These are phyloP conservation scores for Hippocampus comes DNA, from an alignment of 2,113 vertebrate species.

Conservation along the genomic window DNA sequence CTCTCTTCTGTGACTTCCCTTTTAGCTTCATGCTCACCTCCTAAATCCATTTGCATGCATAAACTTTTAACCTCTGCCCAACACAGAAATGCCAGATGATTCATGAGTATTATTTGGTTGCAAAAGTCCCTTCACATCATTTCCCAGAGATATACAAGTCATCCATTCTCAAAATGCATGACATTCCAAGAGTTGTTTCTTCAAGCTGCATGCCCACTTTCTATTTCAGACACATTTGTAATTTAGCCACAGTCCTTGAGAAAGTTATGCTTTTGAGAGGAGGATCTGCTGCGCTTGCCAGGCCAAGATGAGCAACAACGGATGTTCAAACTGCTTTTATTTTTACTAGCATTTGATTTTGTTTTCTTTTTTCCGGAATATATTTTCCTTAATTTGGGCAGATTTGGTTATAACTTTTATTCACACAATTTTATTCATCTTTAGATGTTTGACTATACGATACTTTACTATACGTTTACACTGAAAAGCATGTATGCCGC, in stretches of 20 bases:
- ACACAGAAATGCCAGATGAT: background rate
- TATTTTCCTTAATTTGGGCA: too few relatives aligned
- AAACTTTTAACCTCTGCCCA: background rate
- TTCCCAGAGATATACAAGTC: background rate
- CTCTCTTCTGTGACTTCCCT: background rate
- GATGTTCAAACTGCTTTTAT: background rate
- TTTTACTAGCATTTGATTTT: too few relatives aligned
- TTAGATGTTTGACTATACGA: too few relatives aligned
- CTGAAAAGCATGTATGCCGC: too few relatives aligned
- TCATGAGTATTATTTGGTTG: conserved; percentile 1
- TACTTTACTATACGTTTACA: too few relatives aligned
- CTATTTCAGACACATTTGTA: background rate
- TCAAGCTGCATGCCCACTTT: background rate
- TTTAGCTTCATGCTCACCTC: background rate
- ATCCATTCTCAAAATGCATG: conserved; percentile 10
- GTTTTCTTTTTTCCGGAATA: too few relatives aligned
- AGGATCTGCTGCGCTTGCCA: background rate
- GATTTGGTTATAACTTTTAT: too few relatives aligned
- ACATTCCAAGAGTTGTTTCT: conserved; percentile 9
- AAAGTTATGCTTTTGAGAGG: background rate
- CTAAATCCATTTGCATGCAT: background rate
- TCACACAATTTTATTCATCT: too few relatives aligned
- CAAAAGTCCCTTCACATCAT: conserved; percentile 2
- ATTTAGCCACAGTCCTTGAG: background rate
- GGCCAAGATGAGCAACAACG: background rate